Evolutionary conservation across 2,888 invertebrate species (phyloP), one percentile per base, ranked within the genome.

Genomic region (Limenitis camilla): DNA sequence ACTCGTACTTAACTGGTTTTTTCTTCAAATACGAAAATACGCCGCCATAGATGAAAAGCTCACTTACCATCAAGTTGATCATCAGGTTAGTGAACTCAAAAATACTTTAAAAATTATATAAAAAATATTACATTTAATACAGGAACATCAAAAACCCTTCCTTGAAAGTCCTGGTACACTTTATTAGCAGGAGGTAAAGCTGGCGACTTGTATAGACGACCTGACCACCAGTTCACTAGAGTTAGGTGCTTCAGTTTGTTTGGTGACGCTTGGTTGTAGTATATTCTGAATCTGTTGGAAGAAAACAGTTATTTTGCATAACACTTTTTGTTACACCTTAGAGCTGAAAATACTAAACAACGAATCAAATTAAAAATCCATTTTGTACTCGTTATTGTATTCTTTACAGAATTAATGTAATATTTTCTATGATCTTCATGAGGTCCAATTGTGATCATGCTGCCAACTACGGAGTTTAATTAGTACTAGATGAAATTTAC

Each of bases 141-240:
- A 0, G 94, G 94, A 0, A 94, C 90, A 38, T 88, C 79, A 58
- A 94, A 91, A 0, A 90, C 72, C 56, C 92, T 84, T 29, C 90
- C 90, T 40, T 89, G 81, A 64, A 94, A 93, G 75, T 93, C 88
- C 11, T 88, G 80, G 71, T 91, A 94, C 30, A 93, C 90, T 28
- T 87, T 87, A 36, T 86, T 83, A 0, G 90, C 80, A 1, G 88
- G 78, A 0, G 93, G 93, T 39, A 94, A 73, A 0, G 92, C 86
- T 0, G 93, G 93, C 0, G 90, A 90, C 61, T 89, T 90, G 71
- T 92, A 92, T 8, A 93, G 76, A 0, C 90, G 89, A 0, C 84
- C 89, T 5, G 91, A 89, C 90, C 93, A 93, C 93, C 93, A 94
- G 73, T 94, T 94, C 7, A 93, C 90, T 63, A 93, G 74, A 2